These are phyloP conservation scores for Pseudopleuronectes americanus DNA, from an alignment of 2,797 vertebrate species.

Conservation along the genomic window DNA sequence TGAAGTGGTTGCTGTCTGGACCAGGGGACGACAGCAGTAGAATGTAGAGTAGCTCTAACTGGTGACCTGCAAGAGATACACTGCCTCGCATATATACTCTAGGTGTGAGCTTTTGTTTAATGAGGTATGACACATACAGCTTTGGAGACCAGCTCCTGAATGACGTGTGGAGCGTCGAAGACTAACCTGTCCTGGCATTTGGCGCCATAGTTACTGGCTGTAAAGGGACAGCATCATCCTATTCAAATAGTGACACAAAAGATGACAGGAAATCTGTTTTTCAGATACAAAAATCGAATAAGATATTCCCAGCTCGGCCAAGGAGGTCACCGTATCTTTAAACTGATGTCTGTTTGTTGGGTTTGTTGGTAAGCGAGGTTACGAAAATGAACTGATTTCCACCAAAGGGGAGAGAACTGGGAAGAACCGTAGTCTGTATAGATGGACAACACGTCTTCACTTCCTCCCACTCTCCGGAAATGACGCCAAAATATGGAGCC, in stretches of 20 bases:
- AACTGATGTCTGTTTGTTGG: too few species aligned
- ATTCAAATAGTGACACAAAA: conserved; percentile 5
- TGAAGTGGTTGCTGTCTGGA: conserved; percentile 90
- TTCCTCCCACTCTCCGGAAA: too few species aligned
- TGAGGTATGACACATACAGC: conserved; percentile 7
- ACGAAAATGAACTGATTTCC: too few species aligned
- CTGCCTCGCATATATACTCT: conserved; percentile 22
- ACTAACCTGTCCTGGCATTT: conserved; percentile 11
- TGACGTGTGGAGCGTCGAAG: conserved; percentile 3
- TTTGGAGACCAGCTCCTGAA: conserved; percentile 17
- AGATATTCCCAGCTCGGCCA: too few species aligned
- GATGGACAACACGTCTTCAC: too few species aligned
- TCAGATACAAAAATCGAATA: background rate
- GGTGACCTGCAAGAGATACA: conserved; percentile 47
- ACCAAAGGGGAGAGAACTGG: too few species aligned
- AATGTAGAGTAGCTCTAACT: conserved; percentile 53
- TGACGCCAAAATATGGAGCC: too few species aligned
- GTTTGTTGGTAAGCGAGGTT: too few species aligned
- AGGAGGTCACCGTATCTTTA: too few species aligned
- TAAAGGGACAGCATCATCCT: background rate
- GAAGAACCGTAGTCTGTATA: too few species aligned
- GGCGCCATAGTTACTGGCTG: conserved; percentile 7
- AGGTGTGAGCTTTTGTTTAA: conserved; percentile 31
- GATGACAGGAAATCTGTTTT: background rate
- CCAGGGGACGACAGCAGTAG: conserved; percentile 84